Evolutionary conservation across 2,888 invertebrate species (phyloP).

Genomic region (Clusia tigrina): DNA sequence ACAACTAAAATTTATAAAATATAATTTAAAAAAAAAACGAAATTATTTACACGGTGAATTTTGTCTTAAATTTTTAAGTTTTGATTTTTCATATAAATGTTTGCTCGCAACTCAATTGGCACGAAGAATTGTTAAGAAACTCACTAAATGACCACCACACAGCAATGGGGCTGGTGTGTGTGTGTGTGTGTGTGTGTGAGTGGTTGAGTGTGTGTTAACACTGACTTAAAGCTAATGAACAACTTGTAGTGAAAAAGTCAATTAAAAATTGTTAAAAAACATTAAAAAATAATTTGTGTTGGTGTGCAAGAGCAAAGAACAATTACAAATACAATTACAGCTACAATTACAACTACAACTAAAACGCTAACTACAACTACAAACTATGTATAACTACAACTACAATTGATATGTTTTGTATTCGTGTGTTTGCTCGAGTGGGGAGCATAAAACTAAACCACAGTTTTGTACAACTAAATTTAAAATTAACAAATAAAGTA

Average conservation of each 20-base stretch:
- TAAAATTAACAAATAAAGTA: slow-evolving; percentile 25
- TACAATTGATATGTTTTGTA: neutral
- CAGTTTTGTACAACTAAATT: slow-evolving; percentile 41
- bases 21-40: neutral
- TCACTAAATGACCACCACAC: neutral
- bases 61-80: neutral
- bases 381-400: neutral
- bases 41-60: slow-evolving; percentile 22
- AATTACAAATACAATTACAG: no score
- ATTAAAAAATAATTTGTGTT: neutral
- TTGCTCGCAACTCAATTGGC: slow-evolving; percentile 23
- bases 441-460: slow-evolving; percentile 50
- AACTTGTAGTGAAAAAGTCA: no score
- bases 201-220: neutral
- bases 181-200: slow-evolving; percentile 12
- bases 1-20: slow-evolving; percentile 14
- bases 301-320: neutral
- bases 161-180: neutral
- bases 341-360: no score
- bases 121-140: slow-evolving; percentile 5
- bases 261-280: no score
- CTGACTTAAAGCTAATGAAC: neutral
- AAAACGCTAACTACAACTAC: no score
- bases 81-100: slow-evolving; percentile 15
- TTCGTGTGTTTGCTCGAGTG: neutral